Percentiles rank a stretch among this genome's conserved stretches.
Evolutionary conservation across 2,888 invertebrate genomes (phyloP).

Genomic region (Athrips mouffetella): DNA sequence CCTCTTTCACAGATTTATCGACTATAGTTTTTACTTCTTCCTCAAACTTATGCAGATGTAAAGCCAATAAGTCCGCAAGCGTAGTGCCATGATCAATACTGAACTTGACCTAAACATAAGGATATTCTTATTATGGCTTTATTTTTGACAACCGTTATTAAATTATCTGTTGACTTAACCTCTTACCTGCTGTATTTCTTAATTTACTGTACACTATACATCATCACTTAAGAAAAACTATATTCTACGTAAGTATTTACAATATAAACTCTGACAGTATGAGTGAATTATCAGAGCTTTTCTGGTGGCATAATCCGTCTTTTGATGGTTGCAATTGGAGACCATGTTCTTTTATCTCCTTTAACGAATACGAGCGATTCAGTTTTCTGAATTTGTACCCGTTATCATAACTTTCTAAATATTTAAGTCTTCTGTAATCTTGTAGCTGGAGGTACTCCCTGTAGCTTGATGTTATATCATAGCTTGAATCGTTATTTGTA

Average conservation of each 20-base stretch:
- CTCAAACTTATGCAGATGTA: constrained; percentile 94
- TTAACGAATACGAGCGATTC: constrained; percentile 48
- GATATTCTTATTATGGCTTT: no score
- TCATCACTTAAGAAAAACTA: no score
- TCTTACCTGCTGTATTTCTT: no score
- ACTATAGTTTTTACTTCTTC: constrained; percentile 97
- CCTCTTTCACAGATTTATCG: constrained; percentile 97
- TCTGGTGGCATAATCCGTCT: constrained; percentile 33
- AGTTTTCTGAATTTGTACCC: constrained; percentile 40
- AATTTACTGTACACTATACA: no score
- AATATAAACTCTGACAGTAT: constrained; percentile 61
- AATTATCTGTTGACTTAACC: no score
- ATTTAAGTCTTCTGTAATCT: constrained; percentile 55
- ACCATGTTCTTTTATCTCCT: constrained; percentile 52
- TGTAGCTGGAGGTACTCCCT: constrained; percentile 43
- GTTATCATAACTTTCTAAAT: constrained; percentile 36
- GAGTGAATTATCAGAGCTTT: constrained; percentile 36
- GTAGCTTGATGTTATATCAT: constrained; percentile 22
- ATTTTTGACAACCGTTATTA: no score
- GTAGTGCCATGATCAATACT: constrained; percentile 91
- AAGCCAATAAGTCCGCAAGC: constrained; percentile 89
- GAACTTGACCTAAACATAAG: constrained; percentile 82
- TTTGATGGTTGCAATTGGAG: constrained; percentile 35
- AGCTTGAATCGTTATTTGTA: constrained; percentile 13
- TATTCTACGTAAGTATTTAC: no score